Evolutionary conservation across 1,140 invertebrate genomes (phyloP).

Genomic region (Sinella curviseta): DNA sequence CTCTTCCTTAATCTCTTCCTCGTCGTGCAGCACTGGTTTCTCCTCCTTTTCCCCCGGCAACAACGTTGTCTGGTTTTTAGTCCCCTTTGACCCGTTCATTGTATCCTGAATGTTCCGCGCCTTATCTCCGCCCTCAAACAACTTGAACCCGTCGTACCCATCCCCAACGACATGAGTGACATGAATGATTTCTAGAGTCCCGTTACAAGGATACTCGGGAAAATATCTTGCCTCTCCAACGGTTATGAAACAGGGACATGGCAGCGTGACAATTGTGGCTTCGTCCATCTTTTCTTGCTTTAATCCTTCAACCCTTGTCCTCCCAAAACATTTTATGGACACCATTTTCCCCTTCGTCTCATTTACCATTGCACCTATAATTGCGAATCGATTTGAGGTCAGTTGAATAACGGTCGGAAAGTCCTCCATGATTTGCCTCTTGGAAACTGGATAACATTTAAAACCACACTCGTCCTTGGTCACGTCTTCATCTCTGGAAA

Average conservation of each 20-base stretch:
- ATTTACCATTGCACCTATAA: background rate
- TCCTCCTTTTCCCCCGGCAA: no score
- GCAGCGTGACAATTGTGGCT: background rate
- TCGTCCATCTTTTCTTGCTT: background rate
- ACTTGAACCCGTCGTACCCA: background rate
- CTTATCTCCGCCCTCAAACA: background rate
- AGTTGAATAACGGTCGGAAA: background rate
- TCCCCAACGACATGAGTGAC: conserved; percentile 1
- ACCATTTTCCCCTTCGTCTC: background rate
- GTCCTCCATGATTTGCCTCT: background rate
- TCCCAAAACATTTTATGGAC: background rate
- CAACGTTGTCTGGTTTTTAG: background rate
- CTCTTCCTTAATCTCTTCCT: background rate
- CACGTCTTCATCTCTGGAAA: background rate
- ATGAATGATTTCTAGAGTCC: background rate
- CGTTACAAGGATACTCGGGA: background rate
- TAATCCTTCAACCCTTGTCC: background rate
- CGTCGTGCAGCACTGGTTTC: no score
- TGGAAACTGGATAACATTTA: background rate
- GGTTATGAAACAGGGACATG: background rate
- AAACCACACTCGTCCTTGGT: background rate
- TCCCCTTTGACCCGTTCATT: background rate
- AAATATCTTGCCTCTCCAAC: background rate
- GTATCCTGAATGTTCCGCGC: background rate
- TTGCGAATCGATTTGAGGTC: background rate